Evolutionary conservation across 2,113 vertebrate genomes (phyloP).

Genomic region (Myiozetetes cayanensis): DNA sequence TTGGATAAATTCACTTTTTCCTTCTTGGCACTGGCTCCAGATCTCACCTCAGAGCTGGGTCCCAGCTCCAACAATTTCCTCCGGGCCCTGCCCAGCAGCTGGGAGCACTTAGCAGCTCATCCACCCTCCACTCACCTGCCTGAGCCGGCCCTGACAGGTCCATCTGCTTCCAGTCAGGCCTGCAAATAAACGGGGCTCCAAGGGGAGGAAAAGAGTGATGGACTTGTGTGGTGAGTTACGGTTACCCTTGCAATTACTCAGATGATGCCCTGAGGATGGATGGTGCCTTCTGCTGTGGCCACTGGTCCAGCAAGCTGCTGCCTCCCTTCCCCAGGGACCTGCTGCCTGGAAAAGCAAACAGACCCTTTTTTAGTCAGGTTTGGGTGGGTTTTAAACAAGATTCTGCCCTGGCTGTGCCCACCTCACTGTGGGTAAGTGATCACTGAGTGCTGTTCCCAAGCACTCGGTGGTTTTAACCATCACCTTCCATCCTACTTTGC

Average conservation of each 20-base stretch:
- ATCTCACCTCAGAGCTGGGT: slow-evolving; percentile 23
- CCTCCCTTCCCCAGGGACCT: accelerated
- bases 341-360: background rate
- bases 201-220: background rate
- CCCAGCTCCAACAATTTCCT: slow-evolving; percentile 67
- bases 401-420: background rate
- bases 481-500: accelerated
- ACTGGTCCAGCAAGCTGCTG: background rate
- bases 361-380: accelerated
- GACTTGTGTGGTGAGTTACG: background rate
- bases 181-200: background rate
- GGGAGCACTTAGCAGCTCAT: slow-evolving; percentile 76
- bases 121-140: slow-evolving; percentile 67
- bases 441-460: background rate
- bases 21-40: background rate
- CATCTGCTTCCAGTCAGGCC: slow-evolving; percentile 74
- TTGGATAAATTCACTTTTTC: slow-evolving; percentile 26
- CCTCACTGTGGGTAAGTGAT: too few species aligned
- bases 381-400: accelerated
- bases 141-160: slow-evolving; percentile 56
- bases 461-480: accelerated
- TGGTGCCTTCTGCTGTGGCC: background rate
- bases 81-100: slow-evolving; percentile 61
- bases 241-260: background rate
- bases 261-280: background rate